These are phyloP conservation scores for Caenorhabditis zanzibari DNA, from an alignment of 2,888 invertebrate genomes.

Conservation along the genomic window DNA sequence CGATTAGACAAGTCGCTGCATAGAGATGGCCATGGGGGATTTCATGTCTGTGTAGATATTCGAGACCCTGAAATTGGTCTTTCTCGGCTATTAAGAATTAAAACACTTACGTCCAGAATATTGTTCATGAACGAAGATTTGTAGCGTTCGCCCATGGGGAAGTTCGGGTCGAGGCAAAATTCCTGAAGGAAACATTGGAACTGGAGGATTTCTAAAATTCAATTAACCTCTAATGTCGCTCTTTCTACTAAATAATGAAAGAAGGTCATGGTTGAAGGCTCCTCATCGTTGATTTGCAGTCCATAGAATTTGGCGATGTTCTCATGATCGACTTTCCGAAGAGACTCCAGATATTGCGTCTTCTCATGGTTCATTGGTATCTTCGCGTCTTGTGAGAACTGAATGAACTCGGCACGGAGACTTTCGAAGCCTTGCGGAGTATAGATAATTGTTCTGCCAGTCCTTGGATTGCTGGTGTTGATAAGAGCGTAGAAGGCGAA, in stretches of 20 bases:
- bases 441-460: too few relatives aligned
- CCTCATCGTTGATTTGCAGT: slow-evolving; percentile 77
- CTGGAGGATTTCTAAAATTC: too few relatives aligned
- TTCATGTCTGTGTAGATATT: slow-evolving; percentile 78
- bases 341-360: slow-evolving; percentile 74
- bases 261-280: slow-evolving; percentile 71
- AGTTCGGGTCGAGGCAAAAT: slow-evolving; percentile 77
- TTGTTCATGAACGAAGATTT: slow-evolving; percentile 81
- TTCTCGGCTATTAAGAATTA: too few relatives aligned
- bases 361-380: slow-evolving; percentile 74
- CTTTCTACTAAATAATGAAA: slow-evolving; percentile 80
- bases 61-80: slow-evolving; percentile 75
- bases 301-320: slow-evolving; percentile 79
- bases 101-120: slow-evolving; percentile 49
- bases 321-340: slow-evolving; percentile 79
- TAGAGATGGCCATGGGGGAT: slow-evolving; percentile 79
- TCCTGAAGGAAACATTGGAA: too few relatives aligned
- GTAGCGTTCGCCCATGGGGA: slow-evolving; percentile 80
- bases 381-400: slow-evolving; percentile 71
- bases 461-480: slow-evolving; percentile 56
- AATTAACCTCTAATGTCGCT: slow-evolving; percentile 70
- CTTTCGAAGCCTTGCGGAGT: too few relatives aligned
- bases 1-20: slow-evolving; percentile 79
- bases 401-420: slow-evolving; percentile 78
- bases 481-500: slow-evolving; percentile 77